A percentile compares a stretch with the other conserved stretches of the same genome.
These are phyloP conservation scores for Brachionus paranguensis DNA, from an alignment of 1,140 invertebrate species.

Conservation along the genomic window DNA sequence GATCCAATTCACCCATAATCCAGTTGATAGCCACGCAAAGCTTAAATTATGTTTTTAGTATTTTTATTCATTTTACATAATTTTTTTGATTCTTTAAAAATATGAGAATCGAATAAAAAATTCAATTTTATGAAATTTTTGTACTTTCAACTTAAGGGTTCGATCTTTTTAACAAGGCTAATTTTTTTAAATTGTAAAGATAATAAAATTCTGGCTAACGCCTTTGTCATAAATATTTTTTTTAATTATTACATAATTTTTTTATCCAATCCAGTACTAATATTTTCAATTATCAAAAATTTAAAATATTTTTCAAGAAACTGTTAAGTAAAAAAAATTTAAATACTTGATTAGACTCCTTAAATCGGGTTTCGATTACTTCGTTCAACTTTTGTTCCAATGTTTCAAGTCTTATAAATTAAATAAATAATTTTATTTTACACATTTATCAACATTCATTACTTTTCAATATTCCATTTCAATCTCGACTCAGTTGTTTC, in stretches of 20 bases:
- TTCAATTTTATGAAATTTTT: too few relatives aligned
- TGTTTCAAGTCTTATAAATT: constrained; percentile 14
- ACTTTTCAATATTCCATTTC: constrained; percentile 38
- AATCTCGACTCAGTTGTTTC: constrained; percentile 30
- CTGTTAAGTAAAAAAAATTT: background rate
- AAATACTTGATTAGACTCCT: constrained; percentile 26
- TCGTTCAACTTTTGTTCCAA: constrained; percentile 37
- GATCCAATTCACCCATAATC: constrained; percentile 17
- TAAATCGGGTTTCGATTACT: constrained; percentile 36
- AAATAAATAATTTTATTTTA: background rate
- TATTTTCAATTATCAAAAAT: too few relatives aligned
- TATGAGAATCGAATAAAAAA: too few relatives aligned
- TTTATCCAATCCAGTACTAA: too few relatives aligned
- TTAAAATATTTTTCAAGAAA: too few relatives aligned
- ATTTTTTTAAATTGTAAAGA: background rate
- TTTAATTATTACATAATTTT: too few relatives aligned
- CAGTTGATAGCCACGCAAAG: constrained; percentile 14
- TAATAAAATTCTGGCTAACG: background rate
- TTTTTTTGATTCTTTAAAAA: too few relatives aligned
- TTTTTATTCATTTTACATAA: background rate
- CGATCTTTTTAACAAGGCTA: background rate
- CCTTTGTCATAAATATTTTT: background rate
- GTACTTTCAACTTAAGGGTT: background rate
- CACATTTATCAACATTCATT: background rate
- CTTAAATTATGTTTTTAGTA: background rate